Evolutionary conservation across 2,113 vertebrate species (phyloP), one percentile per base, ranked within the genome.

Genomic region (Microtus pennsylvanicus): DNA sequence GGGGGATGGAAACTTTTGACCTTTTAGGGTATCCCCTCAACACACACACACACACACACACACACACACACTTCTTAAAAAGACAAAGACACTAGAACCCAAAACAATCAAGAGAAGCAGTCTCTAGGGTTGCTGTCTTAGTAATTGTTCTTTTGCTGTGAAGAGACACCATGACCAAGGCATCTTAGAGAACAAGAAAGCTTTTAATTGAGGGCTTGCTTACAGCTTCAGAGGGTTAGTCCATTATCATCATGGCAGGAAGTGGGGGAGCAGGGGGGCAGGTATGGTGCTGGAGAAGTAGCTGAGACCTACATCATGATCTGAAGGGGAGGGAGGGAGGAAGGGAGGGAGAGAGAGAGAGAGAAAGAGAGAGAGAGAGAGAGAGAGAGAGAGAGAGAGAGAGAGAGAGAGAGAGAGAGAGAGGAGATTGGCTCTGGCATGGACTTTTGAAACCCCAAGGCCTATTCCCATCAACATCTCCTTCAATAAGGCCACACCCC

Each of bases 41-140:
- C 50, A 55, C 30, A 45, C 45, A 45, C 45, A 45, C 45, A 45
- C 45, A 35, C 50, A 55, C 77, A 33, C 8, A 80, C 30, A 35
- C 77, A 33, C 4, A 35, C 50, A n/a, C 30, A 55, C 77, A 33
- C 16, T 7, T 26, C 26, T 52, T 52, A 35, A 55, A 55, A 80
- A 55, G 21, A 26, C 21, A n/a, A 87, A 77, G 87, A n/a, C 61
- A 35, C 12, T 45, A 42, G 91, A 78, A 80, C 45, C 9, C 33
- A 38, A 87, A 82, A 58, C 63, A 75, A 83, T 58, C 17, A 28
- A 90, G 33, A 55, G 58, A 67, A 55, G 1, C n/a, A 1, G 85
- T 95, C 76, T 88, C 80, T 55, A 92, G 45, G 50, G 72, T 82
- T 76, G 65, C 38, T 65, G 76, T 78, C 45, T 52, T 78, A 47